A percentile compares a stretch with the other conserved stretches of the same genome.
phyloP scores from a whole-genome alignment of 1,140 invertebrate genomes.

The Brachionus koreanus region DNA sequence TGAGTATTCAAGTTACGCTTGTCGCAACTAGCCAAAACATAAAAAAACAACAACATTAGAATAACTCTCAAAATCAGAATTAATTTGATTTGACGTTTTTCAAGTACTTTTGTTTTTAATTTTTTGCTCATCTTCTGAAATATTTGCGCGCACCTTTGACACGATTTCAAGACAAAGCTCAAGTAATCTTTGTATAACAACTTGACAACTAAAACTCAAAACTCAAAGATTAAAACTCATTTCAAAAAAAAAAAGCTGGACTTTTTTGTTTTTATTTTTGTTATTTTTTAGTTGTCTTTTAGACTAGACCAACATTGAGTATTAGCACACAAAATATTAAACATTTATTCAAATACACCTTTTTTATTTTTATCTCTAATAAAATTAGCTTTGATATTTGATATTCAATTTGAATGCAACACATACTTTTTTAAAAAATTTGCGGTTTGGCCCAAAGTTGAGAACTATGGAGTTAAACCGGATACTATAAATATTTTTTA shows the following conservation, averaged over 20 bases:
- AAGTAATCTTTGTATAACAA: neutral
- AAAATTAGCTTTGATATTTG: neutral
- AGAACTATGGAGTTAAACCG: neutral
- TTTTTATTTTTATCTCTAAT: neutral
- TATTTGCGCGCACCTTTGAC: neutral
- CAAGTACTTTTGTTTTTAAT: neutral
- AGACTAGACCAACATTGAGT: too few species aligned
- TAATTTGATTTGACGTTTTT: slow-evolving; percentile 19
- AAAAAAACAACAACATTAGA: neutral
- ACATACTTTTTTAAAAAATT: neutral
- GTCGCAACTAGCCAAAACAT: neutral
- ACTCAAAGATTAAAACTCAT: slow-evolving; percentile 31
- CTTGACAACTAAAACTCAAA: neutral
- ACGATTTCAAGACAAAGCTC: neutral
- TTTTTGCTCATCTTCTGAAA: neutral
- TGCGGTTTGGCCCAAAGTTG: neutral
- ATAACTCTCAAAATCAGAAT: neutral
- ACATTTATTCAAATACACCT: too few species aligned
- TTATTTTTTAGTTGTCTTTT: neutral
- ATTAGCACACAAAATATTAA: too few species aligned
- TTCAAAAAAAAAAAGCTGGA: neutral
- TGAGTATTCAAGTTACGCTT: slow-evolving; percentile 4
- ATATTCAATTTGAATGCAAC: neutral
- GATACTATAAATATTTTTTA: neutral
- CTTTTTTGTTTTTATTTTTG: neutral